Evolutionary conservation across 2,888 invertebrate species (phyloP), one percentile per base, ranked within the genome.

Genomic region (Hypsopygia costalis): DNA sequence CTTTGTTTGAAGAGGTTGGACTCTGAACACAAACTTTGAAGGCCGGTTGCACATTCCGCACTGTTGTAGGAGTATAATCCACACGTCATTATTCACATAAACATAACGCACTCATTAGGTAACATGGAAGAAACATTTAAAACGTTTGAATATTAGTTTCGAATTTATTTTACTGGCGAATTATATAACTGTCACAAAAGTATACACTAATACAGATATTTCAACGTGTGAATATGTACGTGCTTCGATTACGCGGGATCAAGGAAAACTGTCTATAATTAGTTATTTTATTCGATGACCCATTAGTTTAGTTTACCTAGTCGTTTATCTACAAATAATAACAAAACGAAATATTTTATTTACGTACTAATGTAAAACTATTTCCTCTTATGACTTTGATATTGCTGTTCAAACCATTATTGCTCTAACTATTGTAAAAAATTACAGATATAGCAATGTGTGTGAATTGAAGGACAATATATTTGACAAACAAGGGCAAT

Each of bases 1-100:
- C 62, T 59, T 72, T 71, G 69, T 73, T 69, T 69, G 58, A 48
- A 50, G 41, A 55, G 49, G 44, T 51, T 35, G 41, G 43, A 44
- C 41, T 42, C 38, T 34, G 49, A 58, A 55, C 58, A 61, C 59
- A 52, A 56, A 58, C 51, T 46, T 39, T 43, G 38, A 52, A 57
- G 45, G 37, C 55, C 34, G 32, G 37, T 35, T 9, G 48, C 47
- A 47, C 35, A 16, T 16, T 16, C 16, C 3, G 4, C 16, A 16
- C 16, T 16, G 16, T 16, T n/a, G n/a, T n/a, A n/a, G n/a, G n/a
- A 16, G 4, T 16, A 16, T 3, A 16, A 16, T 16, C 16, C 4
- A 16, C 16, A 4, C 2, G 16, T 4, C 16, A 16, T 3, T 36
- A 47, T 34, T 32, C 36, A 41, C 25, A 25, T 43, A 47, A 44